A percentile compares a stretch with the other conserved stretches of the same genome.
phyloP scores from a whole-genome alignment of 2,888 invertebrate species.

The Automeris io region DNA sequence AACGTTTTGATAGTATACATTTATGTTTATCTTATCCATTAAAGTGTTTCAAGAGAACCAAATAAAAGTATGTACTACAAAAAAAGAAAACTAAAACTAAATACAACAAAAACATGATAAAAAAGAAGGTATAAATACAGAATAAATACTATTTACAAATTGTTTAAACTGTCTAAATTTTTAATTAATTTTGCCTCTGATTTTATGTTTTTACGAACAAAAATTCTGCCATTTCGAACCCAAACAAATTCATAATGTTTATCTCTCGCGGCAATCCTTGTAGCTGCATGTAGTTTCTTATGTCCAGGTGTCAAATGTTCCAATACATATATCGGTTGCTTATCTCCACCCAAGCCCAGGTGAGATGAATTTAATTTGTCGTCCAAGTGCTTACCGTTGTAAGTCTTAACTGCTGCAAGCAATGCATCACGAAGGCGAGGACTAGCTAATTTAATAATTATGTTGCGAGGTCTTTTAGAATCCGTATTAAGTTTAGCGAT shows the following conservation, averaged over 20 bases:
- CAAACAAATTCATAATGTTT: background rate
- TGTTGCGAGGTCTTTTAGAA: conserved; percentile 1
- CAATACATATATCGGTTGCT: conserved; percentile 5
- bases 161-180: conserved; percentile 7
- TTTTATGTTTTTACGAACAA: conserved; percentile 1
- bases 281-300: conserved; percentile 8
- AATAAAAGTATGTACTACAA: no score
- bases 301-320: conserved; percentile 9
- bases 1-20: background rate
- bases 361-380: conserved; percentile 5
- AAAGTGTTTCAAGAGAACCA: no score
- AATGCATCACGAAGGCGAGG: conserved; percentile 6
- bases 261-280: background rate
- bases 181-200: conserved; percentile 8
- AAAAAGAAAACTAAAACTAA: no score
- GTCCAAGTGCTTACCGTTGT: conserved; percentile 1
- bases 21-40: background rate
- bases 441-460: conserved; percentile 3
- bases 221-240: background rate
- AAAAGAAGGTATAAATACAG: no score
- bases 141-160: no score
- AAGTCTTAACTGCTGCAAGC: conserved; percentile 1
- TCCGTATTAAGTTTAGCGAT: background rate
- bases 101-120: no score
- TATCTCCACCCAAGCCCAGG: conserved; percentile 7